Evolutionary conservation across 2,888 invertebrate genomes (phyloP).

Genomic region (Drosophila antonietae): DNA sequence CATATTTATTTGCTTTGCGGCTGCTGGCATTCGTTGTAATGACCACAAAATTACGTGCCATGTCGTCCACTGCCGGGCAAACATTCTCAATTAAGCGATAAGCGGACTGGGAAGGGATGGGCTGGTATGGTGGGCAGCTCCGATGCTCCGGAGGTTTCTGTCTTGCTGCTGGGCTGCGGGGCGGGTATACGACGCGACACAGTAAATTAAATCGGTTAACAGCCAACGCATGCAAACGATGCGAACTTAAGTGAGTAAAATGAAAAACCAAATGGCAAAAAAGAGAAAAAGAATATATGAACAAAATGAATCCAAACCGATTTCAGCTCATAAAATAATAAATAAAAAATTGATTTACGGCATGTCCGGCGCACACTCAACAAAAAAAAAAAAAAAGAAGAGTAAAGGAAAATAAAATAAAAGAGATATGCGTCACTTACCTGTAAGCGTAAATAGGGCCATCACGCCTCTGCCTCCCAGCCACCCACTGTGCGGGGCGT

Average conservation of each 20-base stretch:
- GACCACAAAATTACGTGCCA: constrained; percentile 77
- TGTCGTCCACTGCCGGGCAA: constrained; percentile 50
- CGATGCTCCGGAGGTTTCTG: background rate
- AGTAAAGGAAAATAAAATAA: background rate
- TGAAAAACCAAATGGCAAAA: constrained; percentile 20
- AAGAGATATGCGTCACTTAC: constrained; percentile 21
- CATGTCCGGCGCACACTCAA: constrained; percentile 46
- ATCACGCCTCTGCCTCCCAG: constrained; percentile 26
- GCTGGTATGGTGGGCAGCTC: background rate
- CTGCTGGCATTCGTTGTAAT: constrained; percentile 35
- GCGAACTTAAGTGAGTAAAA: constrained; percentile 69
- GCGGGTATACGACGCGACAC: constrained; percentile 47
- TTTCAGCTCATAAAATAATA: constrained; percentile 79
- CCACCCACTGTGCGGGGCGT: constrained; percentile 38
- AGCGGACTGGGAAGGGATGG: constrained; percentile 13
- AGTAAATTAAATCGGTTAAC: constrained; percentile 75
- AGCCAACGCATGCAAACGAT: constrained; percentile 64
- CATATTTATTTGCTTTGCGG: constrained; percentile 34
- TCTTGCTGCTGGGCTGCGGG: background rate
- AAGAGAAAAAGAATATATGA: background rate
- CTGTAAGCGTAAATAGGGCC: constrained; percentile 65
- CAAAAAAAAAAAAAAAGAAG: constrained; percentile 4
- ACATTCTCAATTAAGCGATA: constrained; percentile 65
- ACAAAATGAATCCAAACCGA: constrained; percentile 34
- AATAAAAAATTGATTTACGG: constrained; percentile 79